phyloP scores from a whole-genome alignment of 2,888 invertebrate species.

The Micoletzkya japonica region DNA sequence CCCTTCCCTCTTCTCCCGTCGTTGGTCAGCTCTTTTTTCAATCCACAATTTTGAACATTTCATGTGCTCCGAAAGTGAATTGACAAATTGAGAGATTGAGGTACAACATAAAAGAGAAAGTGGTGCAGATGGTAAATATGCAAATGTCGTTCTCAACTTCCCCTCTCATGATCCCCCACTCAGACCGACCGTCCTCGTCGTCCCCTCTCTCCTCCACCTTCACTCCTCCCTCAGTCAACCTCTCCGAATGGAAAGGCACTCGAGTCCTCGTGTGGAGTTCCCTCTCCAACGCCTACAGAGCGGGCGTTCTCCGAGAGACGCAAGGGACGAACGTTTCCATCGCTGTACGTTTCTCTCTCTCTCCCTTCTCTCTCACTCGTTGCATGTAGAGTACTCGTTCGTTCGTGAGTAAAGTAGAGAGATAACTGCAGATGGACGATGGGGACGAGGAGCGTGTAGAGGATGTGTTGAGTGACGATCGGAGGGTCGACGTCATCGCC shows the following conservation, averaged over 20 bases:
- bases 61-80: no score
- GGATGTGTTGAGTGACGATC: constrained; percentile 35
- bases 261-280: constrained; percentile 45
- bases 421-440: constrained; percentile 39
- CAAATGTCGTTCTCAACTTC: no score
- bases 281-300: constrained; percentile 35
- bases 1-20: no score
- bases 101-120: no score
- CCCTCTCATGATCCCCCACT: no score
- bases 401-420: neutral
- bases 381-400: neutral
- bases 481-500: constrained; percentile 38
- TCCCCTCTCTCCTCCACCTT: constrained; percentile 17
- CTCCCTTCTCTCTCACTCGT: no score
- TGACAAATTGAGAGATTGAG: no score
- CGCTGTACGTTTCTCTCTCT: constrained; percentile 28
- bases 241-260: constrained; percentile 48
- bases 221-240: constrained; percentile 2
- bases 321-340: constrained; percentile 40
- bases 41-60: no score
- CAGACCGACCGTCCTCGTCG: constrained; percentile 15
- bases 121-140: no score
- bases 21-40: no score
- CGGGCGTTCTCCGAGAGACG: constrained; percentile 38
- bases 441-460: constrained; percentile 39